Conservation (phyloP, 2,797 vertebrate genomes). For the Sitta carolinensis region DNA sequence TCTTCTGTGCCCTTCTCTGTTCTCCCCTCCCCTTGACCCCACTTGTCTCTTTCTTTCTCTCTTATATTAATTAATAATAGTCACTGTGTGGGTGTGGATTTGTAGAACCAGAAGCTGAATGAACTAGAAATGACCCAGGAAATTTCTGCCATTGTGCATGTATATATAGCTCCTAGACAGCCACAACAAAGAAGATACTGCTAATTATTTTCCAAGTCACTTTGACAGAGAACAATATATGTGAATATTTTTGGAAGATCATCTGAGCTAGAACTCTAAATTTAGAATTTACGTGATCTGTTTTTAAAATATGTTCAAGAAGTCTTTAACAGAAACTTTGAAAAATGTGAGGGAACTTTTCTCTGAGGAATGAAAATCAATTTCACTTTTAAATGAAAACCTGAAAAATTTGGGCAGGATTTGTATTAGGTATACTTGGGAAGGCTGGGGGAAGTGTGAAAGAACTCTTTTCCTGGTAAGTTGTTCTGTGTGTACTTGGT, state of each 20-base stretch:
- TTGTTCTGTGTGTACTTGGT: neutral
- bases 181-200: conserved; percentile 16
- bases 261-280: neutral
- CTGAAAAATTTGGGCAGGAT: neutral
- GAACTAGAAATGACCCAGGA: conserved; percentile 38
- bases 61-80: conserved; percentile 42
- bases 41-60: neutral
- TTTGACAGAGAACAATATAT: neutral
- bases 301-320: neutral
- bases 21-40: neutral
- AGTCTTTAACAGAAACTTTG: neutral
- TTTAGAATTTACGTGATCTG: conserved; percentile 16
- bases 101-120: neutral
- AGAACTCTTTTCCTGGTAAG: neutral
- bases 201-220: conserved; percentile 25
- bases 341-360: neutral
- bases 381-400: neutral
- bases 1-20: neutral
- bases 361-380: neutral
- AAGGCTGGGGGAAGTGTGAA: neutral
- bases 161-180: conserved; percentile 9
- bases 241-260: conserved; percentile 23
- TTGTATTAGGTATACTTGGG: neutral
- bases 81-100: neutral
- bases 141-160: neutral